phyloP scores from a whole-genome alignment of 2,113 vertebrate genomes.

The Trichomycterus rosablanca region DNA sequence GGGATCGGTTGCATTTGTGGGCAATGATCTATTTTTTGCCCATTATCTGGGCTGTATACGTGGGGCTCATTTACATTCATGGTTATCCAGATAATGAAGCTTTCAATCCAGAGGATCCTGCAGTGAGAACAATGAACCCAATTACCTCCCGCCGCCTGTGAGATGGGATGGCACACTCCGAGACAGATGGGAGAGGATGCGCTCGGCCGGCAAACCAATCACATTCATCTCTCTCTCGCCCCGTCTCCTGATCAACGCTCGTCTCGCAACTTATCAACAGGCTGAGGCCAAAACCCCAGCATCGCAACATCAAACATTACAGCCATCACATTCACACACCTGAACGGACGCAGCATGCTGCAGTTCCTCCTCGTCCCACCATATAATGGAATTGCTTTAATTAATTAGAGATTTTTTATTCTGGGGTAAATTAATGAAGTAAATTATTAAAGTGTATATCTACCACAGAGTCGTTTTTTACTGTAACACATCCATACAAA shows the following conservation, averaged over 20 bases:
- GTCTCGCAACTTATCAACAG: slow-evolving; percentile 72
- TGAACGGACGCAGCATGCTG: background rate
- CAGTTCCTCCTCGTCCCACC: background rate
- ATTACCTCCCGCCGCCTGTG: slow-evolving; percentile 77
- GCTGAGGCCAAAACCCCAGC: slow-evolving; percentile 60
- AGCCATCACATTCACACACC: slow-evolving; percentile 32
- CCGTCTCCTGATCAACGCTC: slow-evolving; percentile 55
- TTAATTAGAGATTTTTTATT: too few species aligned
- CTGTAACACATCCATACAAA: too few species aligned
- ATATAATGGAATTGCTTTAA: too few species aligned
- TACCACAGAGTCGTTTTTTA: too few species aligned
- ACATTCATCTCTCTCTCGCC: slow-evolving; percentile 71
- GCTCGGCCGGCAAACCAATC: slow-evolving; percentile 74
- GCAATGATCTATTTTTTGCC: slow-evolving; percentile 74
- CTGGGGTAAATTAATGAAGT: too few species aligned
- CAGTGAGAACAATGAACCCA: slow-evolving; percentile 81
- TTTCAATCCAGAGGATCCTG: slow-evolving; percentile 78
- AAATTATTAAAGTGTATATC: too few species aligned
- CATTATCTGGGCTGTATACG: slow-evolving; percentile 68
- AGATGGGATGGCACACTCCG: slow-evolving; percentile 77
- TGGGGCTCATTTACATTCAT: slow-evolving; percentile 79
- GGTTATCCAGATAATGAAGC: slow-evolving; percentile 83
- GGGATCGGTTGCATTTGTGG: slow-evolving; percentile 40
- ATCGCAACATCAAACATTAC: slow-evolving; percentile 60
- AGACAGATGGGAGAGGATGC: slow-evolving; percentile 77